These are phyloP conservation scores for Tipula vernalis DNA, from an alignment of 2,888 invertebrate species.

Conservation along the genomic window DNA sequence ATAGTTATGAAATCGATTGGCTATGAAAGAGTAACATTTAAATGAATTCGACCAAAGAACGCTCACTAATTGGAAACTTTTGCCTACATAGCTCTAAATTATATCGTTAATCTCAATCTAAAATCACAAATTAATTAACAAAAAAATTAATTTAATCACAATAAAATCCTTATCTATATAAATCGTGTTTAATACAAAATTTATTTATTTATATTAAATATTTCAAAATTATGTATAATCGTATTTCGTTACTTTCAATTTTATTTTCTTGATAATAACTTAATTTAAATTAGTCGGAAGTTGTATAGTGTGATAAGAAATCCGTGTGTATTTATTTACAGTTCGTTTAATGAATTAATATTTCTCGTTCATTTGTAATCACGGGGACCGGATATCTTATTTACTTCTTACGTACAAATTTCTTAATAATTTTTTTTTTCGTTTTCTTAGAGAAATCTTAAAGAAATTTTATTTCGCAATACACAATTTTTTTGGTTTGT, in stretches of 20 bases:
- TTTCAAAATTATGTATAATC: background rate
- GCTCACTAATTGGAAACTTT: too few species aligned
- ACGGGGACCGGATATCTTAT: background rate
- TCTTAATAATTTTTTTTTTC: background rate
- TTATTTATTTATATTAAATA: too few species aligned
- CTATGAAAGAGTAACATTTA: too few species aligned
- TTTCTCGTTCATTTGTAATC: background rate
- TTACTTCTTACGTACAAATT: background rate
- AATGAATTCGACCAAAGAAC: too few species aligned
- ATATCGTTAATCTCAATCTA: background rate
- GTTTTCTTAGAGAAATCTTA: background rate
- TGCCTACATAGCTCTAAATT: too few species aligned
- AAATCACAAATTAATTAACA: background rate
- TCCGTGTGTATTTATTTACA: background rate
- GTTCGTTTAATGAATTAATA: background rate
- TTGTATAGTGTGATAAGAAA: background rate
- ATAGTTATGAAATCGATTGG: too few species aligned
- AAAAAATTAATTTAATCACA: background rate
- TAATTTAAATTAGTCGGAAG: background rate
- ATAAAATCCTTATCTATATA: background rate
- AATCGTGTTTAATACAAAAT: background rate
- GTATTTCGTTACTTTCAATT: background rate
- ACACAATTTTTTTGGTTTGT: background rate
- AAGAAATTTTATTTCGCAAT: background rate
- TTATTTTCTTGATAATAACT: background rate